Conservation (phyloP, 2,797 vertebrate species). For the Dallia pectoralis region DNA sequence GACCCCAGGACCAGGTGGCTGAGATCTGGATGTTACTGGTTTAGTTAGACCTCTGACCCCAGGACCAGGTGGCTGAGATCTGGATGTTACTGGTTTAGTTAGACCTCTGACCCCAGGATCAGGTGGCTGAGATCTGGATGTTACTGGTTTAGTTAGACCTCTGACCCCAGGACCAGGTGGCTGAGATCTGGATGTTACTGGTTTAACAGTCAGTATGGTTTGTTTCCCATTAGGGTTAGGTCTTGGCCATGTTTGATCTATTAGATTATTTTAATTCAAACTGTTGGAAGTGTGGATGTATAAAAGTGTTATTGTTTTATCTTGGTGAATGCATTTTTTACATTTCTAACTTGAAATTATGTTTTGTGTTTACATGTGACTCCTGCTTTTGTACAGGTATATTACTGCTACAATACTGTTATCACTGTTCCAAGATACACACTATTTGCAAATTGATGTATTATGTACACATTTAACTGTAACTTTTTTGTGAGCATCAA, state of each 20-base stretch:
- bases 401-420: slow-evolving; percentile 14
- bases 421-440: slow-evolving; percentile 19
- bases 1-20: too few relatives aligned
- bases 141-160: too few relatives aligned
- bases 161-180: too few relatives aligned
- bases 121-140: too few relatives aligned
- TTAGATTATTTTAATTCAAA: not conserved
- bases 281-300: slow-evolving; percentile 38
- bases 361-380: not conserved
- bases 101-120: too few relatives aligned
- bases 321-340: not conserved
- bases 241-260: not conserved
- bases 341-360: too few relatives aligned
- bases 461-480: slow-evolving; percentile 40
- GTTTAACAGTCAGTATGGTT: not conserved
- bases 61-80: too few relatives aligned
- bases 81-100: too few relatives aligned
- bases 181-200: too few relatives aligned
- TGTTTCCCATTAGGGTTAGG: not conserved
- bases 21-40: too few relatives aligned
- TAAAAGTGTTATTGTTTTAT: not conserved
- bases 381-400: not conserved
- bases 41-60: too few relatives aligned
- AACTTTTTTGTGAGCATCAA: slow-evolving; percentile 42
- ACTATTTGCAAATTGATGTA: slow-evolving; percentile 18